Evolutionary conservation across 1,140 invertebrate species (phyloP), one percentile per base, ranked within the genome.

Genomic region (Pygmarrhopalites habei): DNA sequence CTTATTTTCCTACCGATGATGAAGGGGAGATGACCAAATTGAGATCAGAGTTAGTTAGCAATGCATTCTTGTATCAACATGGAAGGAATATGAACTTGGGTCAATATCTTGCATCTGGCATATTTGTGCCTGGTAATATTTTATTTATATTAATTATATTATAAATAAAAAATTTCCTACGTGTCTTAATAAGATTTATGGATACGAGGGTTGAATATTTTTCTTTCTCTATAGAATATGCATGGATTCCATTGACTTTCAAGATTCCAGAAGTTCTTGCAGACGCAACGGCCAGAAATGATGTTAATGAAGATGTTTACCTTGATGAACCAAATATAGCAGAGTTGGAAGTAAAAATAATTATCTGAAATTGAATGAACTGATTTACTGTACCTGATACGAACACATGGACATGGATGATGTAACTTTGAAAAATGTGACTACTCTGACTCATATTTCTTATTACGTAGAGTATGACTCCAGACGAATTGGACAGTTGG

Each of bases 121-220:
- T 70, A 2, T 70, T 70, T 41, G n/a, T 39, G 7, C 69, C 69
- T 23, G 25, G n/a, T n/a, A n/a, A n/a, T n/a, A n/a, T n/a, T n/a
- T n/a, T n/a, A n/a, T n/a, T n/a, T n/a, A n/a, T n/a, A n/a, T n/a
- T n/a, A n/a, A n/a, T n/a, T n/a, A n/a, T n/a, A n/a, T n/a, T n/a
- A n/a, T n/a, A n/a, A n/a, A n/a, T n/a, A n/a, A n/a, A n/a, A n/a
- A n/a, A n/a, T n/a, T n/a, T n/a, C n/a, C n/a, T n/a, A n/a, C n/a
- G n/a, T n/a, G n/a, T n/a, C n/a, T n/a, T n/a, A n/a, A n/a, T n/a
- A n/a, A n/a, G n/a, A n/a, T n/a, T n/a, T n/a, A n/a, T n/a, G n/a
- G n/a, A n/a, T n/a, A n/a, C n/a, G n/a, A n/a, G n/a, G n/a, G n/a
- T n/a, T n/a, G n/a, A n/a, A n/a, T n/a, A n/a, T n/a, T n/a, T n/a